Evolutionary conservation across 2,797 vertebrate species (phyloP), one percentile per base, ranked within the genome.

Genomic region (Fratercula arctica): DNA sequence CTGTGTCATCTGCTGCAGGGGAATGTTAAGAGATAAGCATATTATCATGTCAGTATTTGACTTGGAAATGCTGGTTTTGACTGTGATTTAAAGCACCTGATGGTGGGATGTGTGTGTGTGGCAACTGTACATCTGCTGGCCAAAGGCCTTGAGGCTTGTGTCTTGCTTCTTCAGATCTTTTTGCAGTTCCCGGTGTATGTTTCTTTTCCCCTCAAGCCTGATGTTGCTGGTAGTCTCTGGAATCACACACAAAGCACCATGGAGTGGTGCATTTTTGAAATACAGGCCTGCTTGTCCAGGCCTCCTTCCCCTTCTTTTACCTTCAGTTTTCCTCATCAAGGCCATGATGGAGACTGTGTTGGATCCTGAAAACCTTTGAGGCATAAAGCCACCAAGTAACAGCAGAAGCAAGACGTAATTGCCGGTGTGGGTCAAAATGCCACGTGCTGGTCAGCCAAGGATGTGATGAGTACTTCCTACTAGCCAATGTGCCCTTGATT

Each of bases 331-430:
- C 15, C 13, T 7, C 6, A 2, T 29, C 20, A 57, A 85, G 16
- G 9, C 56, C 9, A 0, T 56, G n/a, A 17, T 37, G n/a, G 43
- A 75, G 15, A 45, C 9, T n/a, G 1, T 8, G 2, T 9, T 70
- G 64, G 15, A 77, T 80, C 12, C 45, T 70, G 48, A 51, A 87
- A 73, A 80, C 17, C 11, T 77, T 50, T 80, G 15, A 29, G 19
- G 48, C n/a, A 8, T 3, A 64, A 77, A n/a, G 31, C 5, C 10
- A 7, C 53, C 29, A 53, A 35, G 19, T 86, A 68, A 64, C 13
- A 29, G 16, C 9, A 68, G 23, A 64, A 73, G 7, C 24, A 51
- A 69, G 14, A 26, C 0, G 1, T 39, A 60, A 31, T 39, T 84
- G 20, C 20, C 13, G 6, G 9, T 1, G 0, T 46, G 26, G 20